These are phyloP conservation scores for Xenopus borealis DNA, from an alignment of 2,113 vertebrate species.

Conservation along the genomic window DNA sequence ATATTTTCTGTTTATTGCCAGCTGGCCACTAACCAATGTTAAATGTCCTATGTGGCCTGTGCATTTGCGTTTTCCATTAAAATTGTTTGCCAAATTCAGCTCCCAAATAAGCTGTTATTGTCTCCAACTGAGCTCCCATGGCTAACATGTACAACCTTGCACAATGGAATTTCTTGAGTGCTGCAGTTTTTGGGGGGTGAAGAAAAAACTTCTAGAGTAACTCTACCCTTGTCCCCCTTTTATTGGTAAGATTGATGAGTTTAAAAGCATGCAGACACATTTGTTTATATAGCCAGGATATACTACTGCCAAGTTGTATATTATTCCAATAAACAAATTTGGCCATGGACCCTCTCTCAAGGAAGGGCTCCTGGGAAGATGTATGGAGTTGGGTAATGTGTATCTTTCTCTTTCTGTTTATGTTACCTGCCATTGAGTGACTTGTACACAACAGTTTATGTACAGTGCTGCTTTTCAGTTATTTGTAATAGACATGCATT, in stretches of 20 bases:
- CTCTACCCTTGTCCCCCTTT: conserved; percentile 6
- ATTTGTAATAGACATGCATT: conserved; percentile 16
- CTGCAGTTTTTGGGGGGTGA: neutral
- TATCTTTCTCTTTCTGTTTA: conserved; percentile 25
- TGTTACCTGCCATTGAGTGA: conserved; percentile 40
- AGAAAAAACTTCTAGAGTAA: conserved; percentile 2
- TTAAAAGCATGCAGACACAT: conserved; percentile 44
- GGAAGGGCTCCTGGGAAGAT: conserved; percentile 11
- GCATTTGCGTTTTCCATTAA: neutral
- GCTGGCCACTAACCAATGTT: neutral
- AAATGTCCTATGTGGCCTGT: neutral
- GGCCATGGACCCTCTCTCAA: conserved; percentile 26
- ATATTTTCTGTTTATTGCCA: conserved; percentile 1
- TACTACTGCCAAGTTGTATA: conserved; percentile 38
- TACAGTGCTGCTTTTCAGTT: conserved; percentile 18
- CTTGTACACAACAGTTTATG: conserved; percentile 5
- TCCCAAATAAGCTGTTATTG: conserved; percentile 2
- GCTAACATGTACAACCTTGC: neutral
- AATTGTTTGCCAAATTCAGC: neutral
- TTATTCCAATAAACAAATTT: conserved; percentile 44
- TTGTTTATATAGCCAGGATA: conserved; percentile 42
- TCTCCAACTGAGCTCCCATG: neutral
- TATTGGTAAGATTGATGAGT: conserved; percentile 45
- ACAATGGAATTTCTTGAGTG: neutral
- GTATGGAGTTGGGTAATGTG: conserved; percentile 12